Evolutionary conservation across 2,797 vertebrate species (phyloP).

Genomic region (Sebastes jordani): DNA sequence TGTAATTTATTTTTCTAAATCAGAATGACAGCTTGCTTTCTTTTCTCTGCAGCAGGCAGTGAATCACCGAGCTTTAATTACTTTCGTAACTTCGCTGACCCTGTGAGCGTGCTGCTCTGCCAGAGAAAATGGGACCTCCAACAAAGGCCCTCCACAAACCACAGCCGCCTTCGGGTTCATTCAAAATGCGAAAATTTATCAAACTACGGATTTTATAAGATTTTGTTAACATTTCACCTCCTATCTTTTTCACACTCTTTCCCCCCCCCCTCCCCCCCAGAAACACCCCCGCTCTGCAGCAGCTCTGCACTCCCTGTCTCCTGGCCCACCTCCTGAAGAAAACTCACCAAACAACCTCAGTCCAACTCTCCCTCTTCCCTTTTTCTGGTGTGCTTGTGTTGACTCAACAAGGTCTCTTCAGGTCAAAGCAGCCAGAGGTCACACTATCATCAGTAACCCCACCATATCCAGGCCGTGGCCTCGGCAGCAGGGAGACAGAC

Average conservation of each 20-base stretch:
- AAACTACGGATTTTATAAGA: constrained; percentile 80
- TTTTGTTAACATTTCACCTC: constrained; percentile 86
- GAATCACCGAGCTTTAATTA: constrained; percentile 95
- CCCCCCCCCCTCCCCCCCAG: background rate
- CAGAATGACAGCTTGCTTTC: constrained; percentile 98
- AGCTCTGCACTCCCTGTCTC: constrained; percentile 49
- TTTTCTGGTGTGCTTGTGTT: constrained; percentile 45
- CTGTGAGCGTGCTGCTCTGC: constrained; percentile 78
- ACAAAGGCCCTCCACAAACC: constrained; percentile 80
- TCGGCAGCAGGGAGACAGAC: constrained; percentile 30
- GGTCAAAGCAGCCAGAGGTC: constrained; percentile 70
- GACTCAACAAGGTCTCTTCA: constrained; percentile 64
- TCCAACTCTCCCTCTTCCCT: constrained; percentile 47
- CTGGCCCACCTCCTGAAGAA: constrained; percentile 54
- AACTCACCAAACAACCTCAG: constrained; percentile 69
- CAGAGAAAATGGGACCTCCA: constrained; percentile 81
- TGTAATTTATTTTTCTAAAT: constrained; percentile 99
- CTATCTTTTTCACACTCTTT: constrained; percentile 73
- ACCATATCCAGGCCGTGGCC: constrained; percentile 61
- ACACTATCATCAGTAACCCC: constrained; percentile 60
- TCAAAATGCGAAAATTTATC: constrained; percentile 82
- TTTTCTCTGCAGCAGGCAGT: constrained; percentile 98
- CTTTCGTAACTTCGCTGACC: constrained; percentile 95
- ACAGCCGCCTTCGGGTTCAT: constrained; percentile 71
- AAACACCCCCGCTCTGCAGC: constrained; percentile 52